Evolutionary conservation across 2,797 vertebrate genomes (phyloP).

Genomic region (Rhabdophis nuchalis): DNA sequence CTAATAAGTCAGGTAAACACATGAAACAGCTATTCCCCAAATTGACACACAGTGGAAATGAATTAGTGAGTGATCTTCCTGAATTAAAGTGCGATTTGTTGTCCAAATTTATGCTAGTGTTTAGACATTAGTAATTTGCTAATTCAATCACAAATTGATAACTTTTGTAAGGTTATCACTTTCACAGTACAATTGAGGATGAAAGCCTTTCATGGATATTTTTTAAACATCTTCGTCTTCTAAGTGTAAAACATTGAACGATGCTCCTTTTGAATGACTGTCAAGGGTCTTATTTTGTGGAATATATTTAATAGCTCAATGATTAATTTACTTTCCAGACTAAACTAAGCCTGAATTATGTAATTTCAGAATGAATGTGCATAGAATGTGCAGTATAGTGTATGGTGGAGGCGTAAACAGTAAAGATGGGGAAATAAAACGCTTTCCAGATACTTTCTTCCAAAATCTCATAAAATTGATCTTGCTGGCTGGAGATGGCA

Average conservation of each 20-base stretch:
- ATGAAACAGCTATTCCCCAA: not conserved
- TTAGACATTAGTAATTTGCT: not conserved
- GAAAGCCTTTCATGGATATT: not conserved
- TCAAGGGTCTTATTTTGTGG: slow-evolving; percentile 52
- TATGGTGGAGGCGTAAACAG: not conserved
- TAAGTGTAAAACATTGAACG: slow-evolving; percentile 56
- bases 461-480: not conserved
- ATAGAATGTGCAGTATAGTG: slow-evolving; percentile 2
- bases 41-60: not conserved
- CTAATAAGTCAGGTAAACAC: not conserved
- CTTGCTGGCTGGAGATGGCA: not conserved
- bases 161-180: not conserved
- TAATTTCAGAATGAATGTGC: not conserved
- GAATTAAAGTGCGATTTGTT: not conserved
- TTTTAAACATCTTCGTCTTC: not conserved
- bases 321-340: slow-evolving; percentile 33
- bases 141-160: not conserved
- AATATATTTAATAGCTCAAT: slow-evolving; percentile 39
- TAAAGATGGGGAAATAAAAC: not conserved
- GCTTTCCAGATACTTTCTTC: not conserved
- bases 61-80: not conserved
- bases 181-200: not conserved
- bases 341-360: not conserved
- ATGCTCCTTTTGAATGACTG: slow-evolving; percentile 43
- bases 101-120: not conserved